Conservation (phyloP, 2,797 vertebrate species). For the Poecile montanus region DNA sequence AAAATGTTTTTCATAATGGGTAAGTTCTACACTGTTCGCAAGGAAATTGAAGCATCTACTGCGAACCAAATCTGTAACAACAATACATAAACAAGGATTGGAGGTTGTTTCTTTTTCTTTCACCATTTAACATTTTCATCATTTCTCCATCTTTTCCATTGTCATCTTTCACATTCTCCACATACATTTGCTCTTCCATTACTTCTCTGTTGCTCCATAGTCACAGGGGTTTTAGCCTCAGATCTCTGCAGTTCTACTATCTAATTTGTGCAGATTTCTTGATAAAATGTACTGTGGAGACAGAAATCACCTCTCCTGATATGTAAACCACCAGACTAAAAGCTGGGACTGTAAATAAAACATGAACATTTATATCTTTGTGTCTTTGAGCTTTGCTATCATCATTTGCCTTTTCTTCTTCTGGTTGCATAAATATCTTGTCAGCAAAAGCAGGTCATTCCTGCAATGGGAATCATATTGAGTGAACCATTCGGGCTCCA, state of each 20-base stretch:
- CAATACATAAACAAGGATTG: not conserved
- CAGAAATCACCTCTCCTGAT: not conserved
- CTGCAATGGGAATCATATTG: constrained; percentile 18
- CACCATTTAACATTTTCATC: not conserved
- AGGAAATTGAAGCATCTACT: not conserved
- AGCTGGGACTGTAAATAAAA: constrained; percentile 42
- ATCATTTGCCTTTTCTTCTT: not conserved
- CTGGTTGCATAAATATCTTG: not conserved
- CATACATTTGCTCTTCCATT: not conserved
- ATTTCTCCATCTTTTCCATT: not conserved
- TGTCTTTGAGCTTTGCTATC: constrained; percentile 15
- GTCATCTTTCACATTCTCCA: not conserved
- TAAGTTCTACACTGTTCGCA: not conserved
- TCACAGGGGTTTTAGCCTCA: not conserved
- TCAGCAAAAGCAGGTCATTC: constrained; percentile 17
- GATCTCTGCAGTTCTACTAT: not conserved
- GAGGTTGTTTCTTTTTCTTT: not conserved
- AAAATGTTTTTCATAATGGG: not conserved
- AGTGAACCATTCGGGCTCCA: not conserved
- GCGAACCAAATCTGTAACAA: not conserved
- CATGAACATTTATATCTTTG: constrained; percentile 14
- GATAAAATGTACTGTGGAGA: not conserved
- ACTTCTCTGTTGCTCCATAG: not conserved
- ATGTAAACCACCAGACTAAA: not conserved
- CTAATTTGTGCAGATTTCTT: constrained; percentile 17